Evolutionary conservation across 2,888 invertebrate species (phyloP), one percentile per base, ranked within the genome.

Genomic region (Drosophila emarginata): DNA sequence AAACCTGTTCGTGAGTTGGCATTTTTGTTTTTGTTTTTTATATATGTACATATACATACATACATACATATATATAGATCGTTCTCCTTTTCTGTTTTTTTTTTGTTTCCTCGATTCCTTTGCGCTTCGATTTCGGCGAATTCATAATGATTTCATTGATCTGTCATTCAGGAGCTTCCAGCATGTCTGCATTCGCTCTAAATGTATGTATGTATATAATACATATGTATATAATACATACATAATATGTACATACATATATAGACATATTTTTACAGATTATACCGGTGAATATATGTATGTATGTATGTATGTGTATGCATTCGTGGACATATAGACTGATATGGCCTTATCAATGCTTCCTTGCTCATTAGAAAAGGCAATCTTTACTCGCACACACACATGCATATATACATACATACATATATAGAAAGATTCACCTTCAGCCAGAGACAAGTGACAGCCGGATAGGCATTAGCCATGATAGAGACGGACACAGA

Each of bases 141-240:
- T 69, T 74, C 71, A 77, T 87, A 87, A 87, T 77, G 76, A 84
- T 87, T 89, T 89, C 88, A 84, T 84, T 84, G 89, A 89, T 84
- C 89, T 89, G 84, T 85, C 84, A 82, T 86, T 89, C 70, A 79
- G 72, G 76, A 85, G 83, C 88, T 87, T 79, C 82, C 88, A 84
- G 77, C 69, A 67, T 74, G 83, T 77, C 84, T 80, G 75, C 78
- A 62, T 50, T 70, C 26, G 40, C 36, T 61, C 59, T 50, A 64
- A 18, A 52, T 26, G 26, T 26, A 26, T 26, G 26, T 26, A 26
- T 26, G 26, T 26, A 5, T 9, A 45, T 37, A 57, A 45, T 37
- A 57, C 50, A 12, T 14, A 15, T 36, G n/a, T 15, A 1, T 32
- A 4, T n/a, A 32, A 9, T 32, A 9, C 32, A 32, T n/a, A n/a